Base-by-base conservation (phyloP, 2,888 invertebrate species). In the Choreutis nemorana region DNA sequence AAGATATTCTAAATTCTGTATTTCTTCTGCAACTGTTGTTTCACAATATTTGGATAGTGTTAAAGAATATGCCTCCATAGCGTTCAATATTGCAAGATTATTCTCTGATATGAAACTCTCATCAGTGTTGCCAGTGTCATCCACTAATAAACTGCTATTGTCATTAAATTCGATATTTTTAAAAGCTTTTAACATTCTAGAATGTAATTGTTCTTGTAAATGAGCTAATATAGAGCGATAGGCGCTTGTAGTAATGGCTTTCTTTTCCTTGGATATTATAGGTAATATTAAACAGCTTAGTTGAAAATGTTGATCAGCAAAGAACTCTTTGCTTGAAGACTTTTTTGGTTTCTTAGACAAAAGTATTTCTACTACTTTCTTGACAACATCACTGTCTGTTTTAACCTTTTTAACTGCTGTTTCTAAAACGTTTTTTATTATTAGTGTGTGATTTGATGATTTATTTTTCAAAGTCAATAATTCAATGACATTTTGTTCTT, bases 41-140 rank as follows among this genome's bases (percentile, higher is more conserved):
- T 75, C 78, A 36, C 75, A 77, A 37, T 65, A 75, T 35, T 65
- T 73, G 4, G 72, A 53, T 4, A 78, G 37, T 1, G 66, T 70
- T 22, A 77, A 42, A 1, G 73, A 57, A 46, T 66, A 78, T 1
- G 77, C 73, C 2, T 62, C 60, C 50, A 75, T 66, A 2, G 78
- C 72, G 29, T 75, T 73, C 32, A 72, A 41, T 55, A 55, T 58
- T 55, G 71, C 70, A 45, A 61, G 29, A 23, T 44, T 47, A 34
- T 35, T 45, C 1, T 62, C 62, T 35, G 50, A 53, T 42, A 56
- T 49, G 42, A 52, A 52, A 46, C 52, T 61, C n/a, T 64, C 60
- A 2, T 66, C 65, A 31, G 43, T 45, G 45, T 60, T 63, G 39
- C 52, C 49, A 50, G 40, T 24, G 2, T 41, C 38, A 13, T 40